Base-by-base conservation (phyloP, 30 jellyfish, hydroid and myxozoan genomes). In the Aurelia sp. region DNA sequence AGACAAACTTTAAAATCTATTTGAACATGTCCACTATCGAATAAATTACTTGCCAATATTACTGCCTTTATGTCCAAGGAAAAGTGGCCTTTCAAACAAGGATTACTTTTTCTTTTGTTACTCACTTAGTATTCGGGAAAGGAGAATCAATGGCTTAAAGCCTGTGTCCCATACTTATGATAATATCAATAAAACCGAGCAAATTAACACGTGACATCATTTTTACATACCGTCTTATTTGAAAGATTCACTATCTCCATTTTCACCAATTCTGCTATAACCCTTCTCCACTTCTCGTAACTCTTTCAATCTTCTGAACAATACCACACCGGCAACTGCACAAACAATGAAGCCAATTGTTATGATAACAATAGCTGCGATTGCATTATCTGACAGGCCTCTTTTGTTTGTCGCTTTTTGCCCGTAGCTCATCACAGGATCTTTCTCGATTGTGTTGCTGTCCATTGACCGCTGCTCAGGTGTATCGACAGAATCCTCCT, bases 351-450 rank as follows among this genome's bases (percentile, higher is more conserved):
- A 60, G 51, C 99, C 99, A 41, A 95, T 81, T 11, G 94, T 89
- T 51, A 95, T 81, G 86, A 95, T 90, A 17, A 95, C 97, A 62
- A 84, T 87, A 10, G 99, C 99, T 8, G 99, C 99, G 12, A 89
- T 86, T 31, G 93, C 92, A 68, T 95, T 95, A 67, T 95, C 97
- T 13, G 97, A 88, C 31, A 86, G 74, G 38, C 80, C 75, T 44
- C 50, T 67, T 84, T 77, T 93, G 69, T 74, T 67, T 18, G 12
- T 41, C 44, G 61, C 85, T 47, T 76, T 72, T 12, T 86, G 88
- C 10, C 86, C 74, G 58, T 72, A 58, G 9, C 76, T 83, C 17
- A 83, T 22, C 63, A 67, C 22, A 11, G 89, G 48, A 62, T 71
- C 87, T 22, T 24, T 76, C 68, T 84, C 87, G 48, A 30, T 33